A percentile compares a stretch with the other conserved stretches of the same genome.
Conservation (phyloP, 2,888 invertebrate species). For the Aethes cnicana region DNA sequence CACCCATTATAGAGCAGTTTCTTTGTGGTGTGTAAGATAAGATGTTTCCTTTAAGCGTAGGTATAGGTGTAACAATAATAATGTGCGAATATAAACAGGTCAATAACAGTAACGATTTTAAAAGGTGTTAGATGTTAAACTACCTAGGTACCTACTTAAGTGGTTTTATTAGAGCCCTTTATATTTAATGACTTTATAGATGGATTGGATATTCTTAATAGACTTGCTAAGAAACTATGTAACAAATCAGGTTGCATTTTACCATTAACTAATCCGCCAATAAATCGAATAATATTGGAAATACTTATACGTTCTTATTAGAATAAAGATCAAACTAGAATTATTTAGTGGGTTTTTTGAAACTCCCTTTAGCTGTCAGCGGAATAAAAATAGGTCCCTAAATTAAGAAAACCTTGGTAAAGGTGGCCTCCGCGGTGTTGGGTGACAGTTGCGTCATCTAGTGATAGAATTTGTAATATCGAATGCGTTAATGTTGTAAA, state of each 20-base stretch:
- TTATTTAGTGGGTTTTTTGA: too few species aligned
- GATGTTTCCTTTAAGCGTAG: slow-evolving; percentile 14
- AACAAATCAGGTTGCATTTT: too few species aligned
- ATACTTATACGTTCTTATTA: too few species aligned
- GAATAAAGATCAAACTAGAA: too few species aligned
- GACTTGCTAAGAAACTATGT: too few species aligned
- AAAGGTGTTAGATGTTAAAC: background rate
- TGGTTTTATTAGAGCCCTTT: too few species aligned
- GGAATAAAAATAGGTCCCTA: background rate
- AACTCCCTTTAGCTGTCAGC: too few species aligned
- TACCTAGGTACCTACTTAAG: background rate
- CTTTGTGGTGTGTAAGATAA: slow-evolving; percentile 25
- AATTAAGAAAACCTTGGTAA: background rate
- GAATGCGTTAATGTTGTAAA: slow-evolving; percentile 15
- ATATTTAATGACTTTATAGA: too few species aligned
- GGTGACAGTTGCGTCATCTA: slow-evolving; percentile 27
- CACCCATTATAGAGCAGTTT: slow-evolving; percentile 20
- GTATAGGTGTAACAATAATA: too few species aligned
- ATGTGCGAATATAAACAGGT: slow-evolving; percentile 5
- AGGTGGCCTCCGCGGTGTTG: background rate
- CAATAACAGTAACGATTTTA: background rate
- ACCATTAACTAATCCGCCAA: too few species aligned
- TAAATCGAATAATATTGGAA: too few species aligned
- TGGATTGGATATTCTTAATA: too few species aligned
- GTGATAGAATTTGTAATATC: slow-evolving; percentile 24